A percentile compares a stretch with the other conserved stretches of the same genome.
phyloP scores from a whole-genome alignment of 2,888 invertebrate genomes.

The Laspeyria flexula region DNA sequence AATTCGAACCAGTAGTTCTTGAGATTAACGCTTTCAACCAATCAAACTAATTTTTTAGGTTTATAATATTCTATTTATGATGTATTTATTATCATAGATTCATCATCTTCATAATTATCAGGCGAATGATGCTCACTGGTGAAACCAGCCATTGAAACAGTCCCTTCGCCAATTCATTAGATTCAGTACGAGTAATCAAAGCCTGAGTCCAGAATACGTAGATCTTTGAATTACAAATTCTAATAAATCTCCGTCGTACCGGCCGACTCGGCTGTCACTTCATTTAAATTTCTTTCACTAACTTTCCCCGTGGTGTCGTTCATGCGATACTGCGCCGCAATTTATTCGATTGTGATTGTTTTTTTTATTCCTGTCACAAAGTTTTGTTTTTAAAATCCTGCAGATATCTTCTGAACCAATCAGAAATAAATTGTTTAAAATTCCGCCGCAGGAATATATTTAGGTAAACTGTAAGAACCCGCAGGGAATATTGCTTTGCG shows the following conservation, averaged over 20 bases:
- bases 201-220: background rate
- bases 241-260: background rate
- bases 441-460: constrained; percentile 3
- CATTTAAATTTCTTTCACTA: constrained; percentile 6
- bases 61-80: too few species aligned
- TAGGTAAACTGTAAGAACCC: background rate
- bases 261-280: background rate
- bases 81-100: too few species aligned
- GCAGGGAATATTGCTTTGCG: constrained; percentile 1
- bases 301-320: constrained; percentile 2
- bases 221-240: constrained; percentile 3
- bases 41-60: too few species aligned
- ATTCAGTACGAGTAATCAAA: background rate
- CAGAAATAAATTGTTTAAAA: constrained; percentile 9
- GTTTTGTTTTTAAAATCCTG: constrained; percentile 3
- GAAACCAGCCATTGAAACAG: background rate
- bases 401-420: constrained; percentile 5
- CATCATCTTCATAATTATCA: too few species aligned
- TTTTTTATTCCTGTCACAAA: background rate
- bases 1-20: too few species aligned
- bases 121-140: too few species aligned
- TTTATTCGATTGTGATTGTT: constrained; percentile 7
- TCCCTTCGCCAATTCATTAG: background rate
- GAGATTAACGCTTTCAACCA: too few species aligned
- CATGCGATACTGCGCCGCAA: constrained; percentile 2